Base-by-base conservation (phyloP, 2,113 vertebrate genomes). In the Tachysurus fulvidraco region DNA sequence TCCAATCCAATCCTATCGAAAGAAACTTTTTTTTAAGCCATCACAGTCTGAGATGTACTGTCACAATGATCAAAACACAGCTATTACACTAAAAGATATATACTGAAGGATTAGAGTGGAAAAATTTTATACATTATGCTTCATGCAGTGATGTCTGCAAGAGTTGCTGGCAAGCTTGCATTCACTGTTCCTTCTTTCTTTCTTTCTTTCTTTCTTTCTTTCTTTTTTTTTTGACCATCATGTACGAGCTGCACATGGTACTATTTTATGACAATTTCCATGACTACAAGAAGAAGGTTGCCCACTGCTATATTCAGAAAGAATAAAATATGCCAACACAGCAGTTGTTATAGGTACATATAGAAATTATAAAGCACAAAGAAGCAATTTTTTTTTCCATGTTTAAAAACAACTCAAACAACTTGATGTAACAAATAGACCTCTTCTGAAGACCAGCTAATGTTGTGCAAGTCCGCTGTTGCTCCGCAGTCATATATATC, bases 1-100 rank as follows among this genome's bases (percentile, higher is more conserved):
- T 87, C 60, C 87, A 60, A 74, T 71, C 46, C 87, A 60, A 74
- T 71, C 46, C 85, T 54, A 74, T 71, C 64, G 11, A 90, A 90
- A 76, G 67, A 65, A 73, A 82, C 28, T 73, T 52, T 36, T 52
- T 41, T 54, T 87, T 83, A 36, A 73, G 7, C 0, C 41, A 79
- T 44, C 50, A 44, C 44, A n/a, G 65, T 71, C 25, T 81, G 69
- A 81, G 23, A 25, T 55, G 23, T 21, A 81, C 13, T 1, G 5
- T 88, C 59, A 71, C 12, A 30, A 23, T 83, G 83, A 87, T 85
- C 73, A 85, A 74, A 74, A 46, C 41, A 74, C 11, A 23, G 1
- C 19, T 74, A 23, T 44, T 71, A 74, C 19, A 46, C 4, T 13
- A 1, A 65, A 67, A 65, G 12, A 30, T 28, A 28, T 65, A 69